Conservation (phyloP, 1,140 invertebrate species). For the Brachionus koreanus region DNA sequence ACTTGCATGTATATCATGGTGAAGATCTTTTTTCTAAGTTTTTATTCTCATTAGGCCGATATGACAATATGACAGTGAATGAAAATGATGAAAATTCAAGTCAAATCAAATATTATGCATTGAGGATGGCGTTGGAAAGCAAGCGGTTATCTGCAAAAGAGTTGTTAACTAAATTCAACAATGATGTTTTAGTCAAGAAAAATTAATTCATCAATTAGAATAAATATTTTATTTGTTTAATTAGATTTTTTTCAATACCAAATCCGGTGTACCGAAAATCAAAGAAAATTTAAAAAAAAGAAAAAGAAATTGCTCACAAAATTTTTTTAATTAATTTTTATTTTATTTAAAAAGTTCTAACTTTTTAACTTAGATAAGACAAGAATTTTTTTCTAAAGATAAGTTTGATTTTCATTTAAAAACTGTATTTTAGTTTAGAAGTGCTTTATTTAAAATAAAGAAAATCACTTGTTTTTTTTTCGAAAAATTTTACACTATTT, state of each 20-base stretch:
- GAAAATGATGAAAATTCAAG: neutral
- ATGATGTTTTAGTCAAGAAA: neutral
- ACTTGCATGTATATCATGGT: conserved; percentile 41
- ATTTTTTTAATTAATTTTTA: no score
- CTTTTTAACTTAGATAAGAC: no score
- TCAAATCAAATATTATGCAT: neutral
- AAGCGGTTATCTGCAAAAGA: neutral
- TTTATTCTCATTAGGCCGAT: neutral
- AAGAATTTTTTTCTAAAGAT: no score
- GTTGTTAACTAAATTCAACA: neutral
- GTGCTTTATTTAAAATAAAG: no score
- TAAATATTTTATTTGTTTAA: no score
- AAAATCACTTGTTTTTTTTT: neutral
- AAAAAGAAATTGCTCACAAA: no score
- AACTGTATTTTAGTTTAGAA: no score
- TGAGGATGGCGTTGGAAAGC: conserved; percentile 43
- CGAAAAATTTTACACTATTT: neutral
- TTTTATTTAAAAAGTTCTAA: no score
- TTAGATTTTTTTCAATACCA: no score
- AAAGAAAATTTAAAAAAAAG: no score
- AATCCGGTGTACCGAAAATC: no score
- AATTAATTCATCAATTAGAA: neutral
- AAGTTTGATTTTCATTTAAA: no score
- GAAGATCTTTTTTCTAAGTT: conserved; percentile 44
- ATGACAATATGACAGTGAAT: conserved; percentile 22